Percentiles rank a stretch among this genome's conserved stretches.
These are phyloP conservation scores for Pristiophorus japonicus DNA, from an alignment of 2,113 vertebrate species.

Conservation along the genomic window DNA sequence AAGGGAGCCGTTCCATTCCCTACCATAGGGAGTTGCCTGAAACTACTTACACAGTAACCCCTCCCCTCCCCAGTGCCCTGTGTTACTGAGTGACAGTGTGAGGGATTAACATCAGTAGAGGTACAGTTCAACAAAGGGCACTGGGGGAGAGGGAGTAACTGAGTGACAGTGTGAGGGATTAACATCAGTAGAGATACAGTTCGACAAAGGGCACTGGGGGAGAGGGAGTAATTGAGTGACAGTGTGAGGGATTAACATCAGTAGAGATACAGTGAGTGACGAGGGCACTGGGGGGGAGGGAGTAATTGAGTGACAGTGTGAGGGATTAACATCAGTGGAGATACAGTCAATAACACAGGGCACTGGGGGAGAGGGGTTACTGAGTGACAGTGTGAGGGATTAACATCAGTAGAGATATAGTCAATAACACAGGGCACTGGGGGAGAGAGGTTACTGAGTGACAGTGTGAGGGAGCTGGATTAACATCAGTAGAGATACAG, in stretches of 20 bases:
- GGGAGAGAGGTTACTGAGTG: too few relatives aligned
- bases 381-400: neutral
- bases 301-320: neutral
- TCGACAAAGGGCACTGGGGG: too few relatives aligned
- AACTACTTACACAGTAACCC: neutral
- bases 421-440: too few relatives aligned
- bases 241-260: too few relatives aligned
- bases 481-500: too few relatives aligned
- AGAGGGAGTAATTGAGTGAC: too few relatives aligned
- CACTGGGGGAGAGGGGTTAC: neutral
- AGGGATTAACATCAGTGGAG: neutral
- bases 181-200: too few relatives aligned
- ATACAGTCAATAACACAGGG: neutral
- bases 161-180: neutral
- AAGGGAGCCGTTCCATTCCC: neutral
- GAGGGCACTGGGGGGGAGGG: too few relatives aligned
- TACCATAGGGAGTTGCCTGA: neutral
- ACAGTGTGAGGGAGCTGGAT: too few relatives aligned
- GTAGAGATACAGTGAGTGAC: too few relatives aligned
- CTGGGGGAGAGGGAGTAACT: neutral
- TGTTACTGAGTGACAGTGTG: neutral
- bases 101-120: neutral
- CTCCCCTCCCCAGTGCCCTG: neutral
- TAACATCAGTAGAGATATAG: neutral
- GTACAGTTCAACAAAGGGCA: neutral